These are phyloP conservation scores for Eupsilia transversa DNA, from an alignment of 2,888 invertebrate species.

Conservation along the genomic window DNA sequence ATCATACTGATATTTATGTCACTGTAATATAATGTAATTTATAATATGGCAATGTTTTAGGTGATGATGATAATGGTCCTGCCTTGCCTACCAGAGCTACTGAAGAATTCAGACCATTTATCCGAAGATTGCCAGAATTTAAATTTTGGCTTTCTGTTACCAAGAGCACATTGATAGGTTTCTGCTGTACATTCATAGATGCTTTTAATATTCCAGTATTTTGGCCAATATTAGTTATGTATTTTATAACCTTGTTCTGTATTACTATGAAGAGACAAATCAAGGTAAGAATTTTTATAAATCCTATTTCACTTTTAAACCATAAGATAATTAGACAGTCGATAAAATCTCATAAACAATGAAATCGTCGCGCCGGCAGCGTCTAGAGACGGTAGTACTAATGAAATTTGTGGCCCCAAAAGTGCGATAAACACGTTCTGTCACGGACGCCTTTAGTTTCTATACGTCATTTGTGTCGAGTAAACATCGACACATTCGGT, in stretches of 20 bases:
- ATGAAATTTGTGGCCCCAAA: background rate
- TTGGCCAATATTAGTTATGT: conserved; percentile 99
- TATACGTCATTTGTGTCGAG: background rate
- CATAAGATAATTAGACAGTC: background rate
- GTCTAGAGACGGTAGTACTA: background rate
- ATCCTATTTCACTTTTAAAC: conserved; percentile 1
- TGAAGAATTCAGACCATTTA: conserved; percentile 99
- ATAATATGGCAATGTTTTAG: conserved; percentile 72
- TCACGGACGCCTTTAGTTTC: background rate
- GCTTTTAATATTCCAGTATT: conserved; percentile 99
- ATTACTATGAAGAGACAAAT: conserved; percentile 99
- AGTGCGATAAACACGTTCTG: background rate
- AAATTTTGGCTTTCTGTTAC: conserved; percentile 99
- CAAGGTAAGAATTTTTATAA: conserved; percentile 92
- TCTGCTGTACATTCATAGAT: conserved; percentile 98
- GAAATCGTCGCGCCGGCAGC: background rate
- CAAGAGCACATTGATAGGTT: conserved; percentile 97
- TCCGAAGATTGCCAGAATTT: conserved; percentile 98
- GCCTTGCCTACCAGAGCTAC: conserved; percentile 98
- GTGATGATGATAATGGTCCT: conserved; percentile 95
- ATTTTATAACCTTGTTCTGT: conserved; percentile 99
- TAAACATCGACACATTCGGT: background rate
- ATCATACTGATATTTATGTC: background rate
- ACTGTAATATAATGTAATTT: conserved; percentile 2
- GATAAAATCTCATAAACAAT: background rate